Evolutionary conservation across 2,888 invertebrate genomes (phyloP).

Genomic region (Spodoptera exigua): DNA sequence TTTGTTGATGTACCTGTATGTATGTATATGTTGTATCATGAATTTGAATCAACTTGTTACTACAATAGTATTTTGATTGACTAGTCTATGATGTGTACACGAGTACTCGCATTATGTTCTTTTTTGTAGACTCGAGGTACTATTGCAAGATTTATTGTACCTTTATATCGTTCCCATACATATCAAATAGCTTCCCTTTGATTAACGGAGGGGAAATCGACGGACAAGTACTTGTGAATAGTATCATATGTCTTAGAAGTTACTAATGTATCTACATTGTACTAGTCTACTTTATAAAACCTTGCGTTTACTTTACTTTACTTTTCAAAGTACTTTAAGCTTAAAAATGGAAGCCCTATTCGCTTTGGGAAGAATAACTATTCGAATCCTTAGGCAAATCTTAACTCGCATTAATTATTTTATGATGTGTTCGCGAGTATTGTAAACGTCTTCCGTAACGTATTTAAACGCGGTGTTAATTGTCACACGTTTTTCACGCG

Average conservation of each 20-base stretch:
- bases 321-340: too few relatives aligned
- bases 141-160: slow-evolving; percentile 44
- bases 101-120: slow-evolving; percentile 4
- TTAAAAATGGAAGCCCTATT: too few relatives aligned
- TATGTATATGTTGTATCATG: too few relatives aligned
- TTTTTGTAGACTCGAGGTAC: slow-evolving; percentile 26
- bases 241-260: too few relatives aligned
- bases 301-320: too few relatives aligned
- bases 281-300: too few relatives aligned
- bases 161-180: slow-evolving; percentile 27
- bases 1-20: slow-evolving; percentile 18
- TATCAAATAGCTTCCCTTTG: slow-evolving; percentile 37
- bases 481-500: slow-evolving; percentile 76
- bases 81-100: slow-evolving; percentile 15
- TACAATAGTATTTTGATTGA: slow-evolving; percentile 52
- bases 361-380: too few relatives aligned
- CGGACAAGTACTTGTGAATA: not conserved
- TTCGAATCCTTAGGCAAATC: too few relatives aligned
- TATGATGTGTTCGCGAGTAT: slow-evolving; percentile 18
- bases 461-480: slow-evolving; percentile 51
- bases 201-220: slow-evolving; percentile 34
- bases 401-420: too few relatives aligned
- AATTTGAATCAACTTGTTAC: slow-evolving; percentile 33
- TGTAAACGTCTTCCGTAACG: slow-evolving; percentile 28
- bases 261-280: too few relatives aligned